These are phyloP conservation scores for Pheosia tremula DNA, from an alignment of 2,888 invertebrate species.

Conservation along the genomic window DNA sequence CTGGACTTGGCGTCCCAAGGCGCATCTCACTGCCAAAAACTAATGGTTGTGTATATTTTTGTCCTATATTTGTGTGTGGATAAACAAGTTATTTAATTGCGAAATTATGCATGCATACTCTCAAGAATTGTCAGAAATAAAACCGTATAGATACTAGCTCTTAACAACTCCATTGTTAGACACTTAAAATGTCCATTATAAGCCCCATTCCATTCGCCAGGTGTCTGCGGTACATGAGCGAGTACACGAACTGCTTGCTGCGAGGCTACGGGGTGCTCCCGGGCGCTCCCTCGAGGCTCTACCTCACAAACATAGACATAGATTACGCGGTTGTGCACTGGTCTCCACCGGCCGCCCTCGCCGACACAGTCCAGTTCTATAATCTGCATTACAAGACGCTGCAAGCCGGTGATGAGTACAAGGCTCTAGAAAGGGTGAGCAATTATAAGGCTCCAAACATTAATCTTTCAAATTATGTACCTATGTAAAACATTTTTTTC, in stretches of 20 bases:
- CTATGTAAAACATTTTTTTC: no score
- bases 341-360: slow-evolving; percentile 88
- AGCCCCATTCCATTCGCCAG: slow-evolving; percentile 39
- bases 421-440: slow-evolving; percentile 78
- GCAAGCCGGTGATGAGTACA: slow-evolving; percentile 82
- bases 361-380: slow-evolving; percentile 88
- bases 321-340: slow-evolving; percentile 92
- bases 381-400: slow-evolving; percentile 86
- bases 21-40: no score
- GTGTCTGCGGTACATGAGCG: slow-evolving; percentile 92
- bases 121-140: no score
- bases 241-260: slow-evolving; percentile 92
- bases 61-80: no score
- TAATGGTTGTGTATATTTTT: no score
- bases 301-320: slow-evolving; percentile 89
- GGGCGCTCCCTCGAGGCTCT: slow-evolving; percentile 88
- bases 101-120: no score
- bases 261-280: slow-evolving; percentile 94
- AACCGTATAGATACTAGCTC: no score
- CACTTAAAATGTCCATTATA: background rate
- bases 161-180: no score
- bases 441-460: no score
- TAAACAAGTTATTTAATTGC: no score
- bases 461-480: no score
- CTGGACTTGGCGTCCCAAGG: no score